Evolutionary conservation across 2,113 vertebrate species (phyloP), one percentile per base, ranked within the genome.

Genomic region (Oreochromis tanganicae): DNA sequence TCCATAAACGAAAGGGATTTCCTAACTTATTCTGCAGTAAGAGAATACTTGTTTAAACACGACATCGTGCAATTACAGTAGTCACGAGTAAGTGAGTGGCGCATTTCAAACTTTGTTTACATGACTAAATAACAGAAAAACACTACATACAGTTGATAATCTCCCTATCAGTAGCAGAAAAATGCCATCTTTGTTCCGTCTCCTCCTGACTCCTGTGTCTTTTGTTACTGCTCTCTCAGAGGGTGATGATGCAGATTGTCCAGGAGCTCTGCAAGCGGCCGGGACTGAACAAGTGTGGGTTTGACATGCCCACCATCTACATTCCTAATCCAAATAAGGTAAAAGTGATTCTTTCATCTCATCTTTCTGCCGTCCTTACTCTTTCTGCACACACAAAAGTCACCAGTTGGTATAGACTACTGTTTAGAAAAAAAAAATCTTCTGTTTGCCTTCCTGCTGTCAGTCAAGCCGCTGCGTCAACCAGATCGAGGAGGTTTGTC

Each of bases 241-340:
- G 97, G 80, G 97, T 97, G 9, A 96, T 97, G 96, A 97, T 97
- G 97, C 97, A 97, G 94, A 97, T 97, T 9, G 97, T 97, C 14
- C 97, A 97, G 92, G 97, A 97, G 90, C 94, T 97, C 80, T 97
- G 97, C 85, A 97, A 97, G 90, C 92, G 97, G 24, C 97, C 97
- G 0, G 97, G 97, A 14, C 96, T 97, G 41, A 97, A 97, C 93
- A 97, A 97, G 83, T 97, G 97, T 90, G 97, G 97, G 6, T 97
- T 97, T 78, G 97, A 97, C 89, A 97, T 97, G 97, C 97, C 97
- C 17, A 97, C 97, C 7, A 97, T 97, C 88, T 97, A 97, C 86
- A 87, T 97, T 52, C 96, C 97, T 19, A 96, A 96, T 85, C 92
- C 96, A 21, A 96, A 92, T 86, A 97, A 96, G 95, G 97, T 97